Base-by-base conservation (phyloP, 2,113 vertebrate species). In the Petroica traversi region DNA sequence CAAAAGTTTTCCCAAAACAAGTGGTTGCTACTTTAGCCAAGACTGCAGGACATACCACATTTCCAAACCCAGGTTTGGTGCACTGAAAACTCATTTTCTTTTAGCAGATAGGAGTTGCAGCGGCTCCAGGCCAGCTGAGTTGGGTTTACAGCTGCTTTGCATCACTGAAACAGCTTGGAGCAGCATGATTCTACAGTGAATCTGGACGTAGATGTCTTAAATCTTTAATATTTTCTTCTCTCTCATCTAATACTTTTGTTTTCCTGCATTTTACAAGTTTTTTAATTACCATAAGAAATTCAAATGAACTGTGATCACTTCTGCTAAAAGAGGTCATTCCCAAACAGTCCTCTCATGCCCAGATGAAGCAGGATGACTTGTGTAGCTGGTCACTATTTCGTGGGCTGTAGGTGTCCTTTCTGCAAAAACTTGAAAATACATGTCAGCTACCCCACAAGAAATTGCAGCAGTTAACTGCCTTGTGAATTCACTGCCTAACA, bases 121-220 rank as follows among this genome's bases (percentile, higher is more conserved):
- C 64, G 82, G 82, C 78, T 84, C 28, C 59, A 85, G 43, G 68
- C 90, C 82, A 90, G 82, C 52, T 49, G 59, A 88, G 1, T 19
- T 88, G 55, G 22, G 28, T 64, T 91, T 85, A 52, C 82, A 90
- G 68, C 82, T 94, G 89, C 90, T 94, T 90, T 95, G 59, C 36
- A 75, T 96, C 92, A 84, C 63, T 72, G 67, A 51, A 95, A 74
- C 75, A 92, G 68, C 46, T 43, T 48, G 72, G 82, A 85, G 52
- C 48, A 45, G 59, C 85, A 80, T 67, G 25, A 94, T 54, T 31
- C 68, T 72, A 38, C 40, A 68, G 67, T 86, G 67, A 93, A 71
- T 83, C 51, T 94, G 71, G 63, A 68, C 88, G 66, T 77, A 63
- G 51, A 84, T 80, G 41, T 59, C 78, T 89, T 87, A 74, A 89